Conservation (phyloP, 2,888 invertebrate genomes). For the Ophioninae sp. region DNA sequence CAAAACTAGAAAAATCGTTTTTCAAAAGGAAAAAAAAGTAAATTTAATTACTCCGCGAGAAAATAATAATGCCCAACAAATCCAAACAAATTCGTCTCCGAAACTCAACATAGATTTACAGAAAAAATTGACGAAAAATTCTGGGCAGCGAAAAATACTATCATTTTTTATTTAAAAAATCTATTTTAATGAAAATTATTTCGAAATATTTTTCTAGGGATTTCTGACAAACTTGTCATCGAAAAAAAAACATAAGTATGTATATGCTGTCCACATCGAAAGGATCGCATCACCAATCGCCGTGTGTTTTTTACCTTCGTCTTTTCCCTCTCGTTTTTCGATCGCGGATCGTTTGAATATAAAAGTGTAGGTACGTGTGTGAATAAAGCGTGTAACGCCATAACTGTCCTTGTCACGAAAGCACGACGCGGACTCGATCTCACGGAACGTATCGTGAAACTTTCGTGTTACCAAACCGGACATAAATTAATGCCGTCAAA, state of each 20-base stretch:
- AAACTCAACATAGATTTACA: too few relatives aligned
- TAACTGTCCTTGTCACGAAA: slow-evolving; percentile 42
- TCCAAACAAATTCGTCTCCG: too few relatives aligned
- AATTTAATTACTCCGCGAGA: too few relatives aligned
- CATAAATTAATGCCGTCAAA: slow-evolving; percentile 80
- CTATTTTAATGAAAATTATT: too few relatives aligned
- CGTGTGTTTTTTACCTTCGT: not conserved
- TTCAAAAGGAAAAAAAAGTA: too few relatives aligned
- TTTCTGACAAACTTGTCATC: not conserved
- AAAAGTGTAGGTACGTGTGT: not conserved
- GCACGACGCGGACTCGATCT: slow-evolving; percentile 35
- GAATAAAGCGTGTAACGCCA: slow-evolving; percentile 1
- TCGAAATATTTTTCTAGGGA: not conserved
- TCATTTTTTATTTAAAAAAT: too few relatives aligned
- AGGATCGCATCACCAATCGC: not conserved
- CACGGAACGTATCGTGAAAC: slow-evolving; percentile 19
- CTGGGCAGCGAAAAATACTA: too few relatives aligned
- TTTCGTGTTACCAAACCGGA: slow-evolving; percentile 78
- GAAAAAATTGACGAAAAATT: too few relatives aligned
- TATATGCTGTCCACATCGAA: not conserved
- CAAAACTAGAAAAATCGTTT: too few relatives aligned
- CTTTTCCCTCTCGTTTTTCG: not conserved
- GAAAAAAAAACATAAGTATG: not conserved
- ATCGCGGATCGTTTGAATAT: not conserved
- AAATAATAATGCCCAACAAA: too few relatives aligned